These are phyloP conservation scores for Miichthys miiuy DNA, from an alignment of 2,797 vertebrate species.

Conservation along the genomic window DNA sequence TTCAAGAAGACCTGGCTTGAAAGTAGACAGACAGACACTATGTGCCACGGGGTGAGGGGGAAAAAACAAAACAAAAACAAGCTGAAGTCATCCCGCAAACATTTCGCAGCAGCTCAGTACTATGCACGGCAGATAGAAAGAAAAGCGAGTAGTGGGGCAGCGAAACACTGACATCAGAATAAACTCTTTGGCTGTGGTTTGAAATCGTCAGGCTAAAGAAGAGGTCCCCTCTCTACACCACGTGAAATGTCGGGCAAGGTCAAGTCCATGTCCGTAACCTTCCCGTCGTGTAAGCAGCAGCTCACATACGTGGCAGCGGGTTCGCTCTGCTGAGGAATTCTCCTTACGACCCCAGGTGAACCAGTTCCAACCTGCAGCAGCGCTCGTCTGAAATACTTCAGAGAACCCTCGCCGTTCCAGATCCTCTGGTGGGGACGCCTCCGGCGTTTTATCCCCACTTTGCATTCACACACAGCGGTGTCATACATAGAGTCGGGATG, in stretches of 20 bases:
- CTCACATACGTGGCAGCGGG: slow-evolving; percentile 66
- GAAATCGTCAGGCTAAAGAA: slow-evolving; percentile 30
- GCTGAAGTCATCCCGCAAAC: slow-evolving; percentile 78
- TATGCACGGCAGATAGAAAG: slow-evolving; percentile 24
- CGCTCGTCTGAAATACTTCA: slow-evolving; percentile 64
- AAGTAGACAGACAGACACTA: slow-evolving; percentile 60
- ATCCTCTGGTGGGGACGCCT: slow-evolving; percentile 30
- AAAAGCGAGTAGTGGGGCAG: slow-evolving; percentile 18
- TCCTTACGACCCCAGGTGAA: slow-evolving; percentile 69
- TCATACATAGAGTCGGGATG: neutral
- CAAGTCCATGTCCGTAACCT: slow-evolving; percentile 27
- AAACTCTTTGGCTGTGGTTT: slow-evolving; percentile 10
- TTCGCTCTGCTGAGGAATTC: slow-evolving; percentile 73
- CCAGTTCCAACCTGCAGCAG: slow-evolving; percentile 83
- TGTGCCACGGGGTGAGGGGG: slow-evolving; percentile 59
- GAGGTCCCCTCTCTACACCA: neutral
- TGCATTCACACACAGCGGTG: slow-evolving; percentile 6
- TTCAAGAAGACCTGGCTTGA: slow-evolving; percentile 64
- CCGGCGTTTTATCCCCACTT: slow-evolving; percentile 10
- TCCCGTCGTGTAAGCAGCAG: slow-evolving; percentile 7
- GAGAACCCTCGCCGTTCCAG: slow-evolving; percentile 31
- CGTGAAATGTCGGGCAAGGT: slow-evolving; percentile 41
- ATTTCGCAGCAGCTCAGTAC: slow-evolving; percentile 69
- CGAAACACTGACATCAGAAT: slow-evolving; percentile 6
- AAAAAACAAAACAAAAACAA: slow-evolving; percentile 36